phyloP scores from a whole-genome alignment of 2,113 vertebrate species.

The Shinisaurus crocodilurus region DNA sequence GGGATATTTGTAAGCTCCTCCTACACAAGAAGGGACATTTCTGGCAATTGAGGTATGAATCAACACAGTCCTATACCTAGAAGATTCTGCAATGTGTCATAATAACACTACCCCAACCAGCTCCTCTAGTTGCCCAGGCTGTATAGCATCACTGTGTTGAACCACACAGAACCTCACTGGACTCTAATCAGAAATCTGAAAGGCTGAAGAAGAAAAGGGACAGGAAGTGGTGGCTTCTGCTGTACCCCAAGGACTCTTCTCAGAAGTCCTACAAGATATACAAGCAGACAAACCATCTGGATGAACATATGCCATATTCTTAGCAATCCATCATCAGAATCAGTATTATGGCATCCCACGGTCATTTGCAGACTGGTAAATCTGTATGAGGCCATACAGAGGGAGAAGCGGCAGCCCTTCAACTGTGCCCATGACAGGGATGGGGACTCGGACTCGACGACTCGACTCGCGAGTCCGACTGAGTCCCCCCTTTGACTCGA shows the following conservation, averaged over 20 bases:
- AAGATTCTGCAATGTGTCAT: background rate
- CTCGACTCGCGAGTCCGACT: too few relatives aligned
- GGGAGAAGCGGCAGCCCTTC: too few relatives aligned
- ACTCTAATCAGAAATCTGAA: background rate
- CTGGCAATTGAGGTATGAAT: background rate
- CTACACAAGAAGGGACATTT: background rate
- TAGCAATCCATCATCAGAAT: background rate
- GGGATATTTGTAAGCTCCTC: background rate
- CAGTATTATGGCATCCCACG: background rate
- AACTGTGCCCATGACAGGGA: too few relatives aligned
- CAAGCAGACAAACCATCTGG: background rate
- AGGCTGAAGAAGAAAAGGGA: background rate
- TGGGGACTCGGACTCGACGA: too few relatives aligned
- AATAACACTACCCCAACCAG: background rate
- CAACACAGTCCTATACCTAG: background rate
- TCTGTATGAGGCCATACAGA: background rate
- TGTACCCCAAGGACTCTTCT: background rate
- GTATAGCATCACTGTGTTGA: background rate
- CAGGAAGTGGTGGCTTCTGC: background rate
- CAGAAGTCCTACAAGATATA: background rate
- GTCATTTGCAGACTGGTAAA: background rate
- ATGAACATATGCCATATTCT: background rate
- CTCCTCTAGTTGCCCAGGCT: background rate
- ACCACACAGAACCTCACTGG: fast-evolving
- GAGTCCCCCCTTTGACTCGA: too few relatives aligned